These are phyloP conservation scores for Drosophila busckii DNA, from an alignment of 1,140 invertebrate species.

Conservation along the genomic window DNA sequence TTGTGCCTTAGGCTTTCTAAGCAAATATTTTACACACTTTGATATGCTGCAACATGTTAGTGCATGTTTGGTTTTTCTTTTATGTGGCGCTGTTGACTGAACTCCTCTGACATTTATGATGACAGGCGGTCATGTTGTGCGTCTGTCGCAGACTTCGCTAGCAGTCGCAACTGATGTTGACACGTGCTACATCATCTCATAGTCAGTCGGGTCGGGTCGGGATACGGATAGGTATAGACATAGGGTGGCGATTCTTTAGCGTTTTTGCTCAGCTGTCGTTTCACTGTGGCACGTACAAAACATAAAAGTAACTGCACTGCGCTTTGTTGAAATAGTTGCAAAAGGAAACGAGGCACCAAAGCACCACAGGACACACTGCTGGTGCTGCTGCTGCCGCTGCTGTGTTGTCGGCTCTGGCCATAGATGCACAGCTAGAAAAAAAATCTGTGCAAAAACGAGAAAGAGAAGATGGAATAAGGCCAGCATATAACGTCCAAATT, in stretches of 20 bases:
- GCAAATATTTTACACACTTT: constrained; percentile 26
- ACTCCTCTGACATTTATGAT: constrained; percentile 63
- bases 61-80: constrained; percentile 23
- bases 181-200: constrained; percentile 75
- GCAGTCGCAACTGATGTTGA: constrained; percentile 60
- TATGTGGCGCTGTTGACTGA: background rate
- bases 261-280: constrained; percentile 47
- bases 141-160: constrained; percentile 6
- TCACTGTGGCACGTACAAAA: constrained; percentile 64
- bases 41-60: constrained; percentile 42
- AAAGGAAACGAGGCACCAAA: constrained; percentile 60
- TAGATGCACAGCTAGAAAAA: constrained; percentile 12
- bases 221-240: too few species aligned
- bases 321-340: constrained; percentile 75
- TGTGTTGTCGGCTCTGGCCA: constrained; percentile 11
- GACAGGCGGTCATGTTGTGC: constrained; percentile 61
- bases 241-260: constrained; percentile 31
- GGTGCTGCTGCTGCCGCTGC: background rate
- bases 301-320: constrained; percentile 75
- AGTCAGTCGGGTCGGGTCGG: too few species aligned
- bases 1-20: too few species aligned
- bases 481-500: constrained; percentile 58
- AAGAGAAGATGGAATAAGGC: constrained; percentile 13
- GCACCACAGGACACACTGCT: constrained; percentile 27
- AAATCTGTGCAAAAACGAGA: constrained; percentile 15